Conservation (phyloP, 2,113 vertebrate species). For the Grammomys surdaster region DNA sequence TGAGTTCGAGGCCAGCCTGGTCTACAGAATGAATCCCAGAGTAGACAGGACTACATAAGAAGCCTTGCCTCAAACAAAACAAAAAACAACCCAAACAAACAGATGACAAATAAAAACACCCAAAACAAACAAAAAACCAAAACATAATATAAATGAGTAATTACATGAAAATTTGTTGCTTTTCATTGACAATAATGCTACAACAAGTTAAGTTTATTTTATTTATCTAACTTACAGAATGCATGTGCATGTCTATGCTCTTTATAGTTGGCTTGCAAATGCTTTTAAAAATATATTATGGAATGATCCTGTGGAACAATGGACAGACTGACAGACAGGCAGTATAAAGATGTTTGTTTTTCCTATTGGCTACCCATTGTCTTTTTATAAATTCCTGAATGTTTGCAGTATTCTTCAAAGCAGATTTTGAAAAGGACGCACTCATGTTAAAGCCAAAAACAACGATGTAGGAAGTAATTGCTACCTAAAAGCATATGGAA, state of each 20-base stretch:
- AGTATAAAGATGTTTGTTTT: background rate
- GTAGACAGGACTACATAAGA: background rate
- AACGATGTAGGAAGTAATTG: background rate
- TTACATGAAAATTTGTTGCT: background rate
- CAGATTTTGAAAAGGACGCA: background rate
- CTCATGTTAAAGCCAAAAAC: background rate
- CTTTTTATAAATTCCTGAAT: background rate
- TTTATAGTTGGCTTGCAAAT: conserved; percentile 4
- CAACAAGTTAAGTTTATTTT: background rate
- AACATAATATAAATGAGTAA: background rate
- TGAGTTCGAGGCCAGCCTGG: background rate
- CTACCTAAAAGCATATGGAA: background rate
- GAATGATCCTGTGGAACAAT: background rate
- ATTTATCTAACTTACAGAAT: background rate
- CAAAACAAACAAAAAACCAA: background rate
- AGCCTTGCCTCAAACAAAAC: too few relatives aligned
- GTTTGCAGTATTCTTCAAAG: background rate
- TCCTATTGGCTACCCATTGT: background rate
- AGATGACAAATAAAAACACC: too few relatives aligned
- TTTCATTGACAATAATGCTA: too few relatives aligned
- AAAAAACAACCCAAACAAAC: too few relatives aligned
- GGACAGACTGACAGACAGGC: background rate
- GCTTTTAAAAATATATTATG: background rate
- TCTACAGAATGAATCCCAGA: background rate
- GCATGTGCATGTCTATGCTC: background rate